Conservation (phyloP, 64 coral and sea anemone species). For the Pocillopora damicornis region DNA sequence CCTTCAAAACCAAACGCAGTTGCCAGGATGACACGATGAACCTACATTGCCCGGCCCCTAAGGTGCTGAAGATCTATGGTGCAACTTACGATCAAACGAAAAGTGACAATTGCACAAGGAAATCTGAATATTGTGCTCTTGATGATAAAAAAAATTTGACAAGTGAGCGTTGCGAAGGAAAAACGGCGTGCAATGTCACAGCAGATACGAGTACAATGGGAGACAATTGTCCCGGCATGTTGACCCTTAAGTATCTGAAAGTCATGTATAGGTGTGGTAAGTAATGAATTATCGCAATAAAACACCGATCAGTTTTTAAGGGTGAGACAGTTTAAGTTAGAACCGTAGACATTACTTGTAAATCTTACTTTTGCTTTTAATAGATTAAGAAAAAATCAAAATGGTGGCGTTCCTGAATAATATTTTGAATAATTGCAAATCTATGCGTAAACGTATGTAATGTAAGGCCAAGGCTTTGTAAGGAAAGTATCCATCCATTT, state of each 20-base stretch:
- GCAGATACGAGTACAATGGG: neutral
- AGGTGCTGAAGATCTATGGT: neutral
- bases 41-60: neutral
- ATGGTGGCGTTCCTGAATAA: too few relatives aligned
- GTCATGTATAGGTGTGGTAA: conserved; percentile 11
- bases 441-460: too few relatives aligned
- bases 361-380: too few relatives aligned
- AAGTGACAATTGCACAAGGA: neutral
- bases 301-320: too few relatives aligned
- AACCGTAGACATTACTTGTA: too few relatives aligned
- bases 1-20: neutral
- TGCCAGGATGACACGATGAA: neutral
- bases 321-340: too few relatives aligned
- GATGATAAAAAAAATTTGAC: neutral
- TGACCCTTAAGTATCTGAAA: neutral
- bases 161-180: neutral
- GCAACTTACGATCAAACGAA: neutral
- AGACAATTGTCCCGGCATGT: neutral
- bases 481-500: too few relatives aligned
- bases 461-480: too few relatives aligned
- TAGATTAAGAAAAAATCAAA: too few relatives aligned
- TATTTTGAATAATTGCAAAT: too few relatives aligned
- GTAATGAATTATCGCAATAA: neutral
- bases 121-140: neutral
- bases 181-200: neutral